Base-by-base conservation (phyloP, 2,113 vertebrate genomes). In the Alosa alosa region DNA sequence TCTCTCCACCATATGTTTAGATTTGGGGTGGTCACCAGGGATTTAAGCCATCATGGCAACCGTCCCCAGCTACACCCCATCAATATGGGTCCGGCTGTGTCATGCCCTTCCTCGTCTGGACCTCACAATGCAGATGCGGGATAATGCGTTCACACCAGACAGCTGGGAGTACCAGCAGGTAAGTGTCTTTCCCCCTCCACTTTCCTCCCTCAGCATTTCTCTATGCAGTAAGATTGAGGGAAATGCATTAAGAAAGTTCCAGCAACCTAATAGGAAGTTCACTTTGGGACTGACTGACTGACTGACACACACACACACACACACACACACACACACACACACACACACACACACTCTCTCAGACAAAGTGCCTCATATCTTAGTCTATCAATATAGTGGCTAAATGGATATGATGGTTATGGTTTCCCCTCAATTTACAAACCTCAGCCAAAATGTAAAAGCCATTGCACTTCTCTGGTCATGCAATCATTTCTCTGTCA, bases 81-180 rank as follows among this genome's bases (percentile, higher is more conserved):
- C 95, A 0, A 86, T 95, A 81, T 96, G 95, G 95, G 95, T 96
- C 88, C 92, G 92, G 81, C 18, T 96, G 91, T 95, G 95, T 89
- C 95, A 96, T 46, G 94, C 94, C 85, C 92, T 96, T 31, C 95
- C 95, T 52, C 94, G 95, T 87, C 89, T 95, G 91, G 95, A 95
- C 93, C 91, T 96, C 90, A 91, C 90, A 91, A 93, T 96, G 94
- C 93, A 95, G 92, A 95, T 93, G 92, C 93, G 93, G 90, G 94
- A 94, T 93, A 95, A 94, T 87, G 1, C 88, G 75, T 96, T 96
- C 86, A 91, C 91, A n/a, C 95, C 95, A 0, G 94, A 95, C 91
- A 95, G 95, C 92, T 96, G 95, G 95, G 95, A 95, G 88, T 96
- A 96, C 90, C 95, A 96, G 92, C 95, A 96, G 95, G 95, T 96